A percentile compares a stretch with the other conserved stretches of the same genome.
Evolutionary conservation across 2,113 vertebrate genomes (phyloP).

Genomic region (Astur gentilis): DNA sequence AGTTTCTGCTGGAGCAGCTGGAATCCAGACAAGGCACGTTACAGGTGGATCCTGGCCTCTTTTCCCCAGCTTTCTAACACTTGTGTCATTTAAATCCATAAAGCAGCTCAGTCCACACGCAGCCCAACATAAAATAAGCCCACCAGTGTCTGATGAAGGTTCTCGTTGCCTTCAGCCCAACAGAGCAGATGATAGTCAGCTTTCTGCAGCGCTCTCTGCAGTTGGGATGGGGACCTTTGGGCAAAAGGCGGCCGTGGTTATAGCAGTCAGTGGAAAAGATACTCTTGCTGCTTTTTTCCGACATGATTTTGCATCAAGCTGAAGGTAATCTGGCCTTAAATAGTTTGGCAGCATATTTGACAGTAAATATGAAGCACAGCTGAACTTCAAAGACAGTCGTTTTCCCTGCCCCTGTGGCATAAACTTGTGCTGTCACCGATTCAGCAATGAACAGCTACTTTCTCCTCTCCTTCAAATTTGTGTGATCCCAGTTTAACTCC

Average conservation of each 20-base stretch:
- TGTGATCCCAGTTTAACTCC: not conserved
- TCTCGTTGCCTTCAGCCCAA: not conserved
- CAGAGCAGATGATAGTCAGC: not conserved
- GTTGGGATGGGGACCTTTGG: not conserved
- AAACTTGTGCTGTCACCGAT: not conserved
- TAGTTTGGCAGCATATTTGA: not conserved
- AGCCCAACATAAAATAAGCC: not conserved
- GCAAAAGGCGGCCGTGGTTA: not conserved
- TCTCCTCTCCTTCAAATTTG: not conserved
- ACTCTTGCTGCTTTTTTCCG: not conserved
- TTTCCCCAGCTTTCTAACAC: not conserved
- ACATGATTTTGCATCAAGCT: not conserved
- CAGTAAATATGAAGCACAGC: not conserved
- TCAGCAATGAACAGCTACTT: not conserved
- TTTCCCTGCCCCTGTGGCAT: not conserved
- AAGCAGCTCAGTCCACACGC: not conserved
- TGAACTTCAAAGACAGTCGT: not conserved
- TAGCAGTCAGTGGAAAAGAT: not conserved
- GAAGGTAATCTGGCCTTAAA: not conserved
- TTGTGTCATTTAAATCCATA: not conserved
- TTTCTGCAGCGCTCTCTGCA: not conserved
- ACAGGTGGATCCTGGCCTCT: not conserved
- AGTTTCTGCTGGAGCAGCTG: not conserved
- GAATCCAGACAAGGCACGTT: not conserved
- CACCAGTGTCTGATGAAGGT: not conserved